Percentiles rank a stretch among this genome's conserved stretches.
Evolutionary conservation across 1,140 invertebrate genomes (phyloP).

Genomic region (Gyrodactylus salaris): DNA sequence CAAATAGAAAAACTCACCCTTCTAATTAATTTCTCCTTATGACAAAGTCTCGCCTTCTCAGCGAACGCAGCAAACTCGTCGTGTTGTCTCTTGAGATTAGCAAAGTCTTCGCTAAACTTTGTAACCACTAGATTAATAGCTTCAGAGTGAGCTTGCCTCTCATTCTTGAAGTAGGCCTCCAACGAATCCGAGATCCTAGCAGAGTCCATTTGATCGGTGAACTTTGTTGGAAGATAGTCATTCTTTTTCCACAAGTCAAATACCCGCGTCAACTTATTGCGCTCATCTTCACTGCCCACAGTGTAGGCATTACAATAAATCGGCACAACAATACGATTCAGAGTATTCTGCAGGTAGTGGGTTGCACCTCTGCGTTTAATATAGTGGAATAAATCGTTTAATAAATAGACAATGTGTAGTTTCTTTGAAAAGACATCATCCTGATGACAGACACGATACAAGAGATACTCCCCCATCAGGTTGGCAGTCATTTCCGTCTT

Average conservation of each 20-base stretch:
- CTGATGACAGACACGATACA: background rate
- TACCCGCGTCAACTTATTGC: background rate
- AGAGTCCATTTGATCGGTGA: background rate
- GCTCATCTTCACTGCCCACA: background rate
- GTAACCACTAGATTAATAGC: background rate
- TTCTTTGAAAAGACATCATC: background rate
- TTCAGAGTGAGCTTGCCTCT: background rate
- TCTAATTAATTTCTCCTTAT: background rate
- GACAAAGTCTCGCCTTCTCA: background rate
- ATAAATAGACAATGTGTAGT: constrained; percentile 3
- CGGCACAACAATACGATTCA: background rate
- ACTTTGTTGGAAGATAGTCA: background rate
- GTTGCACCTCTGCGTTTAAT: background rate
- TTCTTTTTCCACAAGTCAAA: background rate
- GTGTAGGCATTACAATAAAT: background rate
- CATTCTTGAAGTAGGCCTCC: background rate
- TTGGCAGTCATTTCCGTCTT: background rate
- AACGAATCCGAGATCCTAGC: background rate
- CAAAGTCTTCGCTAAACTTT: background rate
- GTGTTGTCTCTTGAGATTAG: background rate
- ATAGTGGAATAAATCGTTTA: constrained; percentile 4
- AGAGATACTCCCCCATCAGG: constrained; percentile 1
- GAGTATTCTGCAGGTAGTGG: background rate
- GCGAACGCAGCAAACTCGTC: background rate
- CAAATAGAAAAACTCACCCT: no score